Evolutionary conservation across 2,113 vertebrate species (phyloP).

Genomic region (Mormyrus lacerda): DNA sequence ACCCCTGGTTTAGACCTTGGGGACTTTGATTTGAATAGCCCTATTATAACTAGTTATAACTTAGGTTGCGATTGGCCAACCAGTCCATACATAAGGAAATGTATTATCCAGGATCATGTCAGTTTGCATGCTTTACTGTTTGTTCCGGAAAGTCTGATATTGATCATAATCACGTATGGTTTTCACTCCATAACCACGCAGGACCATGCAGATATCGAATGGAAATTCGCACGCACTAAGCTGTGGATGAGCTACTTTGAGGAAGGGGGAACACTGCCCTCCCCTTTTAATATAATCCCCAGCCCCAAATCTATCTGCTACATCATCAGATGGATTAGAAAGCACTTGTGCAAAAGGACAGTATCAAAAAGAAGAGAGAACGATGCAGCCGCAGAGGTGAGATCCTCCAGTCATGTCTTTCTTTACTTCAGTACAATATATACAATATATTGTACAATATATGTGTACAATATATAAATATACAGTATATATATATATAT

Average conservation of each 20-base stretch:
- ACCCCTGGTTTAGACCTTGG: too few relatives aligned
- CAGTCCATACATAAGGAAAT: not conserved
- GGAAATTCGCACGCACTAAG: constrained; percentile 98
- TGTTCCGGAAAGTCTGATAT: not conserved
- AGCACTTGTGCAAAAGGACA: constrained; percentile 68
- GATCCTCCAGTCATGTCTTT: constrained; percentile 24
- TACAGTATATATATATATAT: not conserved
- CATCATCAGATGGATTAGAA: constrained; percentile 75
- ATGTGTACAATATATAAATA: not conserved
- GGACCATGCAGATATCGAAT: constrained; percentile 98
- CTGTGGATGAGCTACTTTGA: constrained; percentile 99
- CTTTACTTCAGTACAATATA: not conserved
- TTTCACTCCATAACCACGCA: constrained; percentile 40
- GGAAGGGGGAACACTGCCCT: constrained; percentile 91
- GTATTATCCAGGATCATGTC: not conserved
- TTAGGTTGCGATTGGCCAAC: not conserved
- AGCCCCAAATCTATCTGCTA: constrained; percentile 92
- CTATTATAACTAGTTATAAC: not conserved
- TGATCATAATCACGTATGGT: not conserved
- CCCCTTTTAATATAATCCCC: constrained; percentile 94
- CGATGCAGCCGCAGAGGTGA: constrained; percentile 87
- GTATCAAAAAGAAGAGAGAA: constrained; percentile 70
- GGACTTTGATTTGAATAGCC: too few relatives aligned
- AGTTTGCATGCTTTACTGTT: not conserved
- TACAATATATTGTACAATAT: not conserved